Evolutionary conservation across 2,113 vertebrate genomes (phyloP).

Genomic region (Dicaeum eximium): DNA sequence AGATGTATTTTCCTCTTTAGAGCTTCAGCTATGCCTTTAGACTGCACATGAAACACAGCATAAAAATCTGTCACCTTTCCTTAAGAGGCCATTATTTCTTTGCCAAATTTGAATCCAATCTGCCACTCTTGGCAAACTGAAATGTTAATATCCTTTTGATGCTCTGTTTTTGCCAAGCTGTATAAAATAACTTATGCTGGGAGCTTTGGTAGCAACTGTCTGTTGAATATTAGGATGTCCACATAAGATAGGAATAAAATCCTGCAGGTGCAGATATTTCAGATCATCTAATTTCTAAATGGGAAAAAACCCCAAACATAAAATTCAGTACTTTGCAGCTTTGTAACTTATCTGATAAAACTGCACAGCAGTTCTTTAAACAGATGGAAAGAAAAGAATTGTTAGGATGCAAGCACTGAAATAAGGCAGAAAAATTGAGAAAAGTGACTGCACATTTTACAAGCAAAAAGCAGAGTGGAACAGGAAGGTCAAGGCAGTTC

Average conservation of each 20-base stretch:
- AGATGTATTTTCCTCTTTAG: slow-evolving; percentile 16
- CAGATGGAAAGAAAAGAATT: background rate
- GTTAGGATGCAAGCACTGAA: background rate
- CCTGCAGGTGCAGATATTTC: background rate
- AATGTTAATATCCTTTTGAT: slow-evolving; percentile 45
- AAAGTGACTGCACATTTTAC: background rate
- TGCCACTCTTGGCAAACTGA: slow-evolving; percentile 43
- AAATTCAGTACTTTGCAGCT: background rate
- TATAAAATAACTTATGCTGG: background rate
- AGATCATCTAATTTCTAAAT: background rate
- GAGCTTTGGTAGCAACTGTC: background rate
- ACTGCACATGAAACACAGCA: slow-evolving; percentile 18
- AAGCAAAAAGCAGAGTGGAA: background rate
- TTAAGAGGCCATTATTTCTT: slow-evolving; percentile 35
- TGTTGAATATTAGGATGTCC: background rate
- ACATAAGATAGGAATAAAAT: background rate
- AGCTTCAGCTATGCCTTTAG: slow-evolving; percentile 29
- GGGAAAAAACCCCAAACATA: background rate
- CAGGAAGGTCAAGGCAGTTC: background rate
- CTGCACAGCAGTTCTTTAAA: background rate
- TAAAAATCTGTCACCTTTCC: slow-evolving; percentile 54
- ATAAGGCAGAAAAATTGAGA: background rate
- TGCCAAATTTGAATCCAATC: slow-evolving; percentile 38
- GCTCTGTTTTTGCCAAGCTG: slow-evolving; percentile 18
- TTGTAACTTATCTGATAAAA: background rate